These are phyloP conservation scores for Xerus inauris DNA, from an alignment of 2,113 vertebrate species.

Conservation along the genomic window DNA sequence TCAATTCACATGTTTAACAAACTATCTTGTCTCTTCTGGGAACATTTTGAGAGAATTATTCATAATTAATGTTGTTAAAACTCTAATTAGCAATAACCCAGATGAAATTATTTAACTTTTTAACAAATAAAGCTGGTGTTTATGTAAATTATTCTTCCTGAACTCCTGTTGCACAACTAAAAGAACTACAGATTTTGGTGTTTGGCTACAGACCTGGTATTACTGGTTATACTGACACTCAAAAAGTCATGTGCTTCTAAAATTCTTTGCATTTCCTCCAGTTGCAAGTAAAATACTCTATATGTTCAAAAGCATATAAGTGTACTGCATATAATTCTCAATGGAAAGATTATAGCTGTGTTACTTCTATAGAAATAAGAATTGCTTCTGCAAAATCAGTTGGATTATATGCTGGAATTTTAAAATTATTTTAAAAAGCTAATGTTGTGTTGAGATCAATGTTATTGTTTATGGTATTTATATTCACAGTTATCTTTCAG, in stretches of 20 bases:
- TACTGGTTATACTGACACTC: not conserved
- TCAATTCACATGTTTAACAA: constrained; percentile 36
- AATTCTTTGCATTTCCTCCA: constrained; percentile 82
- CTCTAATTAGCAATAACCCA: not conserved
- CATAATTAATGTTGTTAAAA: constrained; percentile 21
- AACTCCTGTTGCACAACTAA: constrained; percentile 81
- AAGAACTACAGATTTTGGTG: constrained; percentile 31
- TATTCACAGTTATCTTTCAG: constrained; percentile 76
- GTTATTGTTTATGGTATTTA: constrained; percentile 61
- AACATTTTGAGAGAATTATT: constrained; percentile 64
- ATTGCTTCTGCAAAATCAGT: constrained; percentile 16
- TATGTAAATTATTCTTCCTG: constrained; percentile 5
- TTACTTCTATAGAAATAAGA: constrained; percentile 32
- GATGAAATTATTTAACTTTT: constrained; percentile 19
- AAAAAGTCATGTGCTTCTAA: constrained; percentile 39
- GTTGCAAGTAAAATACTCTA: constrained; percentile 60
- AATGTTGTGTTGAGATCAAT: constrained; percentile 42
- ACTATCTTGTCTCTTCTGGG: constrained; percentile 19
- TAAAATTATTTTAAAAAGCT: not conserved
- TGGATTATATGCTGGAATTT: constrained; percentile 39
- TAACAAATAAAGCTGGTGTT: not conserved
- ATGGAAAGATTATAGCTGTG: not conserved
- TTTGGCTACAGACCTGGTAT: not conserved
- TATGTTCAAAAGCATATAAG: not conserved
- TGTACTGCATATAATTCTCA: not conserved